Percentiles rank a stretch among this genome's conserved stretches.
Evolutionary conservation across 2,888 invertebrate genomes (phyloP).

Genomic region (Caenorhabditis afra): DNA sequence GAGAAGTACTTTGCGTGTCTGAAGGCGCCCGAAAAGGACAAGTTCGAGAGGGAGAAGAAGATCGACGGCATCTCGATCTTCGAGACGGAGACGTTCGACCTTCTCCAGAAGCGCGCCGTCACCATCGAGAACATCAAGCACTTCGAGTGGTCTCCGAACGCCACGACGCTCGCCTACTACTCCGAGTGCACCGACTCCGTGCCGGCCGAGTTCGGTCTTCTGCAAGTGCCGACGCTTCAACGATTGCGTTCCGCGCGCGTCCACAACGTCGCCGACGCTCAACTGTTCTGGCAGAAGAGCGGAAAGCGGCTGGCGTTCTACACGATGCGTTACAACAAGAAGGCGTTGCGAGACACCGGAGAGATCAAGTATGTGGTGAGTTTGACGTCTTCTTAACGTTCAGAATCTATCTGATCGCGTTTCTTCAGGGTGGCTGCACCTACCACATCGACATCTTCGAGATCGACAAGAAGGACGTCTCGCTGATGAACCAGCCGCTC

Average conservation of each 20-base stretch:
- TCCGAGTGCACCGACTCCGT: constrained; percentile 84
- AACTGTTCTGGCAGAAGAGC: constrained; percentile 93
- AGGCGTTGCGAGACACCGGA: constrained; percentile 89
- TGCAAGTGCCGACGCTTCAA: constrained; percentile 72
- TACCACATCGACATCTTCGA: constrained; percentile 99
- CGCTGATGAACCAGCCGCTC: constrained; percentile 96
- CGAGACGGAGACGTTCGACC: constrained; percentile 94
- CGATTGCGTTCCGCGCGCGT: constrained; percentile 82
- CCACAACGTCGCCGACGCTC: constrained; percentile 97
- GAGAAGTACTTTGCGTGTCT: constrained; percentile 79
- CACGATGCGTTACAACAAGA: constrained; percentile 88
- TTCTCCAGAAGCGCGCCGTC: constrained; percentile 94
- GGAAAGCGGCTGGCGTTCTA: constrained; percentile 98
- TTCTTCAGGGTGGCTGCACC: constrained; percentile 87
- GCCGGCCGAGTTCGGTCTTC: constrained; percentile 78
- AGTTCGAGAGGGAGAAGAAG: constrained; percentile 69
- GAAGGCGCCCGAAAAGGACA: constrained; percentile 75
- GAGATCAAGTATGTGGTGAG: constrained; percentile 91
- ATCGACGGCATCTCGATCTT: constrained; percentile 88
- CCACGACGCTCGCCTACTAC: constrained; percentile 97
- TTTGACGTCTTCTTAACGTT: background rate
- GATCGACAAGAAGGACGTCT: constrained; percentile 90
- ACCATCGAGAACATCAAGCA: constrained; percentile 85
- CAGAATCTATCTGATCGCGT: background rate
- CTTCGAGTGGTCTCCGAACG: constrained; percentile 98